Conservation (phyloP, 2,113 vertebrate species). For the Calidris pugnax region DNA sequence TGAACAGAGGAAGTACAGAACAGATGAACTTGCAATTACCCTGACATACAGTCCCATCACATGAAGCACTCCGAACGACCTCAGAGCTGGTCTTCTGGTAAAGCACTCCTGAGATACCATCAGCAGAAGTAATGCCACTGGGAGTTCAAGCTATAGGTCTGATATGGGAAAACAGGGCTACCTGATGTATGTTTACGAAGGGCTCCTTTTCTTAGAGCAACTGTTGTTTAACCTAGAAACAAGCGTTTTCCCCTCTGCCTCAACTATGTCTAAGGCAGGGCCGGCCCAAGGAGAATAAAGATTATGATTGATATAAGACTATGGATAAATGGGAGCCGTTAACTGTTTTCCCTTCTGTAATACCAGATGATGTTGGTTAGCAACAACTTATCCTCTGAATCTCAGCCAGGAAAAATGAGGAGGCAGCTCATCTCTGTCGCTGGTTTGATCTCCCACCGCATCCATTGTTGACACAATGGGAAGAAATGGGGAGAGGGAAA, state of each 20-base stretch:
- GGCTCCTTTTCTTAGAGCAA: not conserved
- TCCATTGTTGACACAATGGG: conserved; percentile 44
- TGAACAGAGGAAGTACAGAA: not conserved
- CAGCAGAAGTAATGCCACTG: not conserved
- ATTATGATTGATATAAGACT: not conserved
- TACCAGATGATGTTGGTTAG: conserved; percentile 56
- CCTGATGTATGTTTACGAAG: not conserved
- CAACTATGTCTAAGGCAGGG: not conserved
- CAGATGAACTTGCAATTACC: not conserved
- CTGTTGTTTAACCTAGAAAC: not conserved
- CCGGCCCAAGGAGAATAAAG: not conserved
- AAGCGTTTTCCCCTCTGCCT: not conserved
- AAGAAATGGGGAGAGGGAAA: conserved; percentile 42
- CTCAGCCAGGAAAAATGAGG: conserved; percentile 54
- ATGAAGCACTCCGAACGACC: not conserved
- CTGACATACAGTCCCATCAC: not conserved
- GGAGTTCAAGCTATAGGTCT: not conserved
- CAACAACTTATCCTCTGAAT: conserved; percentile 52
- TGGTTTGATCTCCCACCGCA: conserved; percentile 39
- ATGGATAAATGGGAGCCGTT: conserved; percentile 21
- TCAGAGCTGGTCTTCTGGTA: not conserved
- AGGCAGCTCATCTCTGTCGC: conserved; percentile 53
- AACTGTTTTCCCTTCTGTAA: conserved; percentile 31
- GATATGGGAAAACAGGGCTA: not conserved
- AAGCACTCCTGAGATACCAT: not conserved